Evolutionary conservation across 1,140 invertebrate species (phyloP), one percentile per base, ranked within the genome.

Genomic region (Listronotus oregonensis): DNA sequence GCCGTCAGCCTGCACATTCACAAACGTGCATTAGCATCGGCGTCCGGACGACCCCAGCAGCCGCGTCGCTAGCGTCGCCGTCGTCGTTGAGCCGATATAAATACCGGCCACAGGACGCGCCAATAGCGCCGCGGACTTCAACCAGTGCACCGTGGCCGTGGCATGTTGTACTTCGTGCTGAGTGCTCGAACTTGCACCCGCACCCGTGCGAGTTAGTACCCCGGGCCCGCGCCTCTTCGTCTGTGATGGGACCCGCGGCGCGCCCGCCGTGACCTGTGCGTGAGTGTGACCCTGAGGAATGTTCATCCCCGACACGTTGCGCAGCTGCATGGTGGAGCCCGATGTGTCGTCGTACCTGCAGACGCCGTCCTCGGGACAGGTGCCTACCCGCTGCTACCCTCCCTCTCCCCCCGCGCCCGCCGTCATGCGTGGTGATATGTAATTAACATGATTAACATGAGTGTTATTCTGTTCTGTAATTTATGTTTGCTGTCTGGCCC

Each of bases 301-400:
- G 89, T 90, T 90, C 81, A 89, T 90, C 85, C 89, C 89, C 78
- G 89, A 90, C 76, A 85, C 87, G 73, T 81, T 90, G 76, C 86
- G 88, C 81, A 90, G 88, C 86, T 90, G 88, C 84, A 90, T 90
- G 89, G 88, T 90, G 84, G 89, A 90, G 84, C 89, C 88, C 81
- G 89, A 90, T 87, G 88, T 90, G 76, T 89, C 88, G 77, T 88
- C 88, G 75, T 90, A 90, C 81, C 86, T 90, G 76, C 89, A 90
- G 82, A 88, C 89, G 80, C 88, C 89, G 81, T 89, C 88, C 79
- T 88, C 89, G 78, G 88, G 88, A 85, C 89, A 90, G 89, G 89
- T 90, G 82, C 82, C 79, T 80, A 77, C 74, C 74, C 72, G 73
- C 73, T 77, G 75, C 75, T 77, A 79, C 73, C 71, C 71, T 75